Evolutionary conservation across 2,113 vertebrate genomes (phyloP).

Genomic region (Dicaeum eximium): DNA sequence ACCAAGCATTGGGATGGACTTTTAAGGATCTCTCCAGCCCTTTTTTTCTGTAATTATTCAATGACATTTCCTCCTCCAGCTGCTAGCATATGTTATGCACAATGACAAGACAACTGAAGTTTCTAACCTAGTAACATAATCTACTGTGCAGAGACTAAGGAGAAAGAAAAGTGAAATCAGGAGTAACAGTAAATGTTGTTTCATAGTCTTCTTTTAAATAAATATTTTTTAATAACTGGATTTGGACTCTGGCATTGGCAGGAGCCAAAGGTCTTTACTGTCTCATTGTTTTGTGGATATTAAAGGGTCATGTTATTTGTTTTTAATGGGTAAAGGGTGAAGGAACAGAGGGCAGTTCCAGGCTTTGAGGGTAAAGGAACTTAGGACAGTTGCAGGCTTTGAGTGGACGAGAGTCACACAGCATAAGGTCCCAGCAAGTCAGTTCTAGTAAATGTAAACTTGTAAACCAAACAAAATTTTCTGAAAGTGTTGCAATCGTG

Average conservation of each 20-base stretch:
- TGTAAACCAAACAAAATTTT: neutral
- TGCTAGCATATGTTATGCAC: neutral
- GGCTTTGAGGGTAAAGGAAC: neutral
- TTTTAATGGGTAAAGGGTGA: neutral
- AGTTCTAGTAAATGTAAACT: constrained; percentile 13
- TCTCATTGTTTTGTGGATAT: neutral
- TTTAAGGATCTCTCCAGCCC: neutral
- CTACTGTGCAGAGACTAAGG: neutral
- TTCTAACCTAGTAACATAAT: neutral
- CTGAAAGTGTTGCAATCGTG: constrained; percentile 16
- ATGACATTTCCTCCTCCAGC: neutral
- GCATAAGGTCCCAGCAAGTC: neutral
- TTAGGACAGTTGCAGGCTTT: neutral
- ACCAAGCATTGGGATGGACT: neutral
- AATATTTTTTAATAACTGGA: neutral
- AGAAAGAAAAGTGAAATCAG: neutral
- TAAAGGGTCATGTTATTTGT: neutral
- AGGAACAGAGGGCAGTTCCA: neutral
- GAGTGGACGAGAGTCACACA: neutral
- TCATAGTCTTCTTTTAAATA: neutral
- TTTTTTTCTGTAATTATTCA: neutral
- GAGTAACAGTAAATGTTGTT: neutral
- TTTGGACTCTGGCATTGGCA: neutral
- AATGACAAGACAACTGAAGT: neutral
- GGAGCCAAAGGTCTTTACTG: neutral